These are phyloP conservation scores for Sclerodermus sp. DNA, from an alignment of 2,888 invertebrate genomes.

Conservation along the genomic window DNA sequence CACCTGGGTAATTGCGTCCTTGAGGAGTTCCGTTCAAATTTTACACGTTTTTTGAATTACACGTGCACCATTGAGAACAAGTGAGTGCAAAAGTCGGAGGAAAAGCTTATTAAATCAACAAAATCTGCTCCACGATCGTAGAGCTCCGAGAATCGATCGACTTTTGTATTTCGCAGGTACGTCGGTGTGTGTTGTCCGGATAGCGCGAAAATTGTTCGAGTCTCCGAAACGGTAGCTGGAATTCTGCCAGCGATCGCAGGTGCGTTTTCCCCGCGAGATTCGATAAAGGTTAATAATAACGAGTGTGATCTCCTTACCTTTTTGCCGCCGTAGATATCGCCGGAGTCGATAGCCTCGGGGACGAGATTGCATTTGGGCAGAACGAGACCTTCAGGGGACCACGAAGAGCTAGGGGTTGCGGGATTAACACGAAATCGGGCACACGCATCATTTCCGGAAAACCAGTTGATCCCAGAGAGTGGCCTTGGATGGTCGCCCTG, in stretches of 20 bases:
- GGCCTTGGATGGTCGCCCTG: slow-evolving; percentile 85
- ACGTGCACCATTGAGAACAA: slow-evolving; percentile 70
- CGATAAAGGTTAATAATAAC: too few relatives aligned
- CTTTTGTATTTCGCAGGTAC: slow-evolving; percentile 49
- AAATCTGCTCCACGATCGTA: too few relatives aligned
- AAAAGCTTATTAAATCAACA: too few relatives aligned
- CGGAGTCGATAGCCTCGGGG: slow-evolving; percentile 11
- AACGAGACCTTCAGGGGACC: slow-evolving; percentile 16
- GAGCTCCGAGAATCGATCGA: too few relatives aligned
- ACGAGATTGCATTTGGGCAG: slow-evolving; percentile 5
- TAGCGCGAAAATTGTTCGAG: slow-evolving; percentile 41
- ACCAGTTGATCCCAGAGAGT: slow-evolving; percentile 68
- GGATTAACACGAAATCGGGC: slow-evolving; percentile 61
- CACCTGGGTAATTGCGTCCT: slow-evolving; percentile 65
- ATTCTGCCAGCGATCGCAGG: slow-evolving; percentile 38
- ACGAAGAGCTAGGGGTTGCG: slow-evolving; percentile 59
- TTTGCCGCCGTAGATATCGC: too few relatives aligned
- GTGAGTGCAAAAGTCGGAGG: too few relatives aligned
- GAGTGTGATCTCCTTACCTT: too few relatives aligned
- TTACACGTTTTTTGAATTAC: slow-evolving; percentile 67
- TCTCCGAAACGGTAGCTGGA: slow-evolving; percentile 24
- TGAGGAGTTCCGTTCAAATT: slow-evolving; percentile 64
- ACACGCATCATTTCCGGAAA: slow-evolving; percentile 66
- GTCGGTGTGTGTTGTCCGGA: slow-evolving; percentile 79
- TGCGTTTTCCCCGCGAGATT: slow-evolving; percentile 17